Evolutionary conservation across 2,888 invertebrate species (phyloP), one percentile per base, ranked within the genome.

Genomic region (Caradrina clavipalpis): DNA sequence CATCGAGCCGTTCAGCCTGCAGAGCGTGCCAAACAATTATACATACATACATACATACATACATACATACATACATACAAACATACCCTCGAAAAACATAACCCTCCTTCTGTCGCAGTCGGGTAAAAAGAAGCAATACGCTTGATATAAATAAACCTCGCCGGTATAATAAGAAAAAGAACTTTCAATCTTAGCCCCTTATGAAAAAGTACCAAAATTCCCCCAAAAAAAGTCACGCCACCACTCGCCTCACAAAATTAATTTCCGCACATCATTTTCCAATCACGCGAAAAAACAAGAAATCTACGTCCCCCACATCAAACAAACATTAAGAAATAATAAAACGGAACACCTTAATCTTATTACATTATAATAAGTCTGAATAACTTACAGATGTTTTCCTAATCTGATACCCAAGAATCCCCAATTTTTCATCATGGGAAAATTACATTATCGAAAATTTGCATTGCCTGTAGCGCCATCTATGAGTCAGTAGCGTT

Each of bases 321-420:
- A 94, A 95, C 81, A 89, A 86, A 92, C 93, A 94, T 95, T 94
- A 94, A 87, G 91, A 93, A 93, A 94, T 94, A 94, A 94, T 93
- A 93, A 92, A 87, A 86, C 73, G 78, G 57, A 82, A 87, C 92
- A 92, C 92, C 95, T 90, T 94, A 94, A 95, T 95, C 95, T 94
- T 92, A 93, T 95, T 93, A 93, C 89, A 89, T 92, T 92, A 92
- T 94, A 93, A 94, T 93, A 93, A 90, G 90, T 89, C 88, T 86
- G 93, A 94, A 93, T 93, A 94, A 92, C 93, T 95, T 94, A 92
- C 92, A 92, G 91, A 94, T 94, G 94, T 94, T 95, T 94, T 95
- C 87, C 89, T 93, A 94, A 95, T 94, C 94, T 92, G 91, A 94
- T 92, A 91, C 89, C 80, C 77, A 80, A 83, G 88, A 88, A 89